Base-by-base conservation (phyloP, 1,140 invertebrate genomes). In the Monochamus saltuarius region DNA sequence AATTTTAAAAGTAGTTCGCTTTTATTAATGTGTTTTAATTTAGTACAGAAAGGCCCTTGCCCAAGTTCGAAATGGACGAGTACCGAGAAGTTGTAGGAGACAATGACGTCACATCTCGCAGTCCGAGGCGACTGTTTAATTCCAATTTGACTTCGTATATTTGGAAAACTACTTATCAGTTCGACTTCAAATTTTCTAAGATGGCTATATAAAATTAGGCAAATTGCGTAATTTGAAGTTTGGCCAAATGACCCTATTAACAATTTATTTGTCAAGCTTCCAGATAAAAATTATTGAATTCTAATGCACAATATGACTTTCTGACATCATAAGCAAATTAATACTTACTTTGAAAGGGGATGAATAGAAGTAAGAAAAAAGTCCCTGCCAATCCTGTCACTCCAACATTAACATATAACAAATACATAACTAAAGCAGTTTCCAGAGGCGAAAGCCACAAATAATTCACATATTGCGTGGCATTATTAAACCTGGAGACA, bases 341-440 rank as follows among this genome's bases (percentile, higher is more conserved):
- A n/a, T 45, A 65, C 73, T 75, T 75, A 83, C 88, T 85, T 83
- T 95, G 92, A 8, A 95, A 77, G 0, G 92, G 92, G 58, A 95
- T 88, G 52, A 94, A 91, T 45, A 89, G 75, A 0, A 95, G 64
- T n/a, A 97, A 78, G 22, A 92, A 85, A 0, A 84, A 82, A 0
- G 94, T 85, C 1, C 93, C 93, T 2, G 89, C 85, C 1, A 95
- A 74, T 1, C 87, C 85, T 0, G 90, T 84, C 2, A 85, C 75
- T 0, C 89, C 87, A 3, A 94, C 84, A 64, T 89, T 78, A 0
- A 77, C 62, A 78, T 88, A 94, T 78, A 94, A 85, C 0, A 94
- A 85, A 62, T 83, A 86, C 0, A 89, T 81, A 7, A 89, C 83
- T 10, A 91, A 79, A 0, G 87, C 75, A 1, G 89, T 88, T 73